Evolutionary conservation across 92 coral and sea anemone species (phyloP).

Genomic region (Hydrozoanthus gracilis): DNA sequence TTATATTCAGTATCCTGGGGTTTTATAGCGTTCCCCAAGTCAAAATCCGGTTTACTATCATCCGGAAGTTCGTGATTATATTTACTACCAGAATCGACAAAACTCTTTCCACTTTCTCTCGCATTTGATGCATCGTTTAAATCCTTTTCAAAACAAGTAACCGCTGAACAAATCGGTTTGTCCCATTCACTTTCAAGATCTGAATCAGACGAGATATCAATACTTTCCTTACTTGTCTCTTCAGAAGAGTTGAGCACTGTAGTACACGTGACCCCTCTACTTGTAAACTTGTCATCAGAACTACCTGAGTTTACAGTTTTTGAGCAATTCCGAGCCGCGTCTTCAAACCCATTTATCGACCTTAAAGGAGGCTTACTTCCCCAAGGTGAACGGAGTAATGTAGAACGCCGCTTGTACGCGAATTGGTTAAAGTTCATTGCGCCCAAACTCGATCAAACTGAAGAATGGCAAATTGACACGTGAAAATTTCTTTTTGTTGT

Average conservation of each 20-base stretch:
- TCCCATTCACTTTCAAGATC: constrained; percentile 38
- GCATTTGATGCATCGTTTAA: background rate
- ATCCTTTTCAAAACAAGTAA: background rate
- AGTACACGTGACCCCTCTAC: background rate
- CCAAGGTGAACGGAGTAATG: background rate
- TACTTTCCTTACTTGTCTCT: constrained; percentile 10
- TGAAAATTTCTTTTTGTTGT: constrained; percentile 25
- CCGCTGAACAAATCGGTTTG: constrained; percentile 30
- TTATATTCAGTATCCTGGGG: constrained; percentile 4
- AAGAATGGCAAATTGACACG: background rate
- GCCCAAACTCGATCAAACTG: background rate
- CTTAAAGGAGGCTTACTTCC: background rate
- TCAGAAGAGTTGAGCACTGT: background rate
- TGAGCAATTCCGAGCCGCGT: background rate
- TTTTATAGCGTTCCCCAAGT: background rate
- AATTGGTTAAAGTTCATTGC: constrained; percentile 28
- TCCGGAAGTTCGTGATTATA: background rate
- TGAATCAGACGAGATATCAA: constrained; percentile 20
- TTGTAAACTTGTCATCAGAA: background rate
- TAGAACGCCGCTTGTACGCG: constrained; percentile 30
- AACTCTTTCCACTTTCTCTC: background rate
- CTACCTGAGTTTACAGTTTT: background rate
- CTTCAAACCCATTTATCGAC: background rate
- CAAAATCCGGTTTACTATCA: background rate
- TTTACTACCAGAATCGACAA: background rate